phyloP scores from a whole-genome alignment of 2,888 invertebrate species.

The Anticlea derivata region DNA sequence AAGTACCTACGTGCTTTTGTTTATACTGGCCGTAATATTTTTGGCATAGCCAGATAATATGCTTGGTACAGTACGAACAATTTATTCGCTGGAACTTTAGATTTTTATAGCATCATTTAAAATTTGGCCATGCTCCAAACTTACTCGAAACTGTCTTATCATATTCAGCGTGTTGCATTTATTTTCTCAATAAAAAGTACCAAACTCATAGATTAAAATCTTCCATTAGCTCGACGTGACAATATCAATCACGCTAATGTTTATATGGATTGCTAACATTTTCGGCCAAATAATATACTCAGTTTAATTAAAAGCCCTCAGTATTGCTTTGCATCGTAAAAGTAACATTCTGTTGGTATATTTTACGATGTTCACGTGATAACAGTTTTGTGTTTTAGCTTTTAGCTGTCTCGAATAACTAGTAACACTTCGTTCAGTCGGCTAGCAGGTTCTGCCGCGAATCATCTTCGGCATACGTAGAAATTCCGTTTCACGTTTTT shows the following conservation, averaged over 20 bases:
- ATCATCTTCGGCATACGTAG: slow-evolving; percentile 10
- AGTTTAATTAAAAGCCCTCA: slow-evolving; percentile 34
- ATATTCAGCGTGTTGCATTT: slow-evolving; percentile 63
- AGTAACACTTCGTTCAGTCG: slow-evolving; percentile 59
- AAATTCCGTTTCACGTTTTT: background rate
- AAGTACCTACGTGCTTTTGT: slow-evolving; percentile 46
- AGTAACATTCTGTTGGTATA: slow-evolving; percentile 60
- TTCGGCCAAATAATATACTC: slow-evolving; percentile 30
- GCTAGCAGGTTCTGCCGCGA: slow-evolving; percentile 50
- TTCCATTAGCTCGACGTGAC: slow-evolving; percentile 16
- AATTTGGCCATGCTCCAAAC: slow-evolving; percentile 69
- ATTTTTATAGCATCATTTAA: slow-evolving; percentile 75
- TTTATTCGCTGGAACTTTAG: slow-evolving; percentile 68
- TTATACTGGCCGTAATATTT: slow-evolving; percentile 63
- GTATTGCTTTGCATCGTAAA: slow-evolving; percentile 41
- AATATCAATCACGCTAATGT: slow-evolving; percentile 23
- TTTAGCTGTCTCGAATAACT: slow-evolving; percentile 55
- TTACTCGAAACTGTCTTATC: slow-evolving; percentile 57
- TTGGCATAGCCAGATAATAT: slow-evolving; percentile 60
- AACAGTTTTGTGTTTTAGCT: slow-evolving; percentile 61
- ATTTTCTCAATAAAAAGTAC: slow-evolving; percentile 21
- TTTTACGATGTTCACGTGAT: slow-evolving; percentile 69
- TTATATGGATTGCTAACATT: slow-evolving; percentile 10
- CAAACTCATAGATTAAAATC: slow-evolving; percentile 3
- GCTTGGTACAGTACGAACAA: slow-evolving; percentile 51